phyloP scores from a whole-genome alignment of 2,888 invertebrate species.

The Dryococelus australis region DNA sequence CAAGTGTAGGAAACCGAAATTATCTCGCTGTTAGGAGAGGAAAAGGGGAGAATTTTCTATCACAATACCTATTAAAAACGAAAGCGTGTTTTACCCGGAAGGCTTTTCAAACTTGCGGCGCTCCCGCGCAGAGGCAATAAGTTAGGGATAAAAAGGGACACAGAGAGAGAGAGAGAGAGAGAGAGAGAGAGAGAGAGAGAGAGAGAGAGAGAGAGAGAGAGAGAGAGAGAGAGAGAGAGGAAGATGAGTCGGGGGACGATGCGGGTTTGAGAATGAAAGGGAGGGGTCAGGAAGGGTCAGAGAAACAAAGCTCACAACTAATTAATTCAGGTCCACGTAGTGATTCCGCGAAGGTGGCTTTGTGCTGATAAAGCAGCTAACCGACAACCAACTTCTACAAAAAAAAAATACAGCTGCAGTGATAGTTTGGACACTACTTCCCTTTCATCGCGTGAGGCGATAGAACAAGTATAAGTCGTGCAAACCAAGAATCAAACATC shows the following conservation, averaged over 20 bases:
- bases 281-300: neutral
- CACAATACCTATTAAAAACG: neutral
- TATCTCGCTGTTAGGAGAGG: neutral
- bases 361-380: constrained; percentile 16
- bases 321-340: neutral
- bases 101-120: neutral
- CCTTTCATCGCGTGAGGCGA: no score
- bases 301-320: constrained; percentile 16
- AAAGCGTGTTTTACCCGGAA: constrained; percentile 4
- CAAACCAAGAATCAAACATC: no score
- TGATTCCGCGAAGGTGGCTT: neutral
- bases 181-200: no score
- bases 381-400: neutral
- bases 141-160: constrained; percentile 4
- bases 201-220: no score
- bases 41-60: neutral
- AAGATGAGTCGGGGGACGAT: neutral
- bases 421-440: no score
- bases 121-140: neutral
- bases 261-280: neutral
- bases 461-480: no score
- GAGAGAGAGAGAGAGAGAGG: neutral
- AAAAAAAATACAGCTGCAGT: no score
- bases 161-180: neutral
- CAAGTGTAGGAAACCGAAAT: neutral